Evolutionary conservation across 2,888 invertebrate species (phyloP).

Genomic region (Pristionchus japonicus): DNA sequence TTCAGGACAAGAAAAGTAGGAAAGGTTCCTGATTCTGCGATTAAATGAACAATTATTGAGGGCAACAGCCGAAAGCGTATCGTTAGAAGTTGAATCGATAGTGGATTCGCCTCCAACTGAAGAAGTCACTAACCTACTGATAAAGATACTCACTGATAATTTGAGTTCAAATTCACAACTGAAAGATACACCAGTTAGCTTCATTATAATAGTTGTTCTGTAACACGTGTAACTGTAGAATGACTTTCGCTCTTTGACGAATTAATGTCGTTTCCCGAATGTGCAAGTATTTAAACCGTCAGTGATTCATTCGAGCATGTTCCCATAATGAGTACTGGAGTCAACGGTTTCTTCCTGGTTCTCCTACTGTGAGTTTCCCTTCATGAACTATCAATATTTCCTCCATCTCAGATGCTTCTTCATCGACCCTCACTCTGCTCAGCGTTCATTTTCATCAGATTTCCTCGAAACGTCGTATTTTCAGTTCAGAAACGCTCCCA

Average conservation of each 20-base stretch:
- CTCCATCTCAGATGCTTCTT: neutral
- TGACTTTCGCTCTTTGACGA: neutral
- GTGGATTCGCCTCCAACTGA: neutral
- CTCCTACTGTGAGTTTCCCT: neutral
- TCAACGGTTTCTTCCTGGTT: neutral
- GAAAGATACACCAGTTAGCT: neutral
- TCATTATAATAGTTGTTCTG: neutral
- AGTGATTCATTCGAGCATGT: neutral
- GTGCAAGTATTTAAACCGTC: neutral
- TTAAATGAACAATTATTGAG: neutral
- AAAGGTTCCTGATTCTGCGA: neutral
- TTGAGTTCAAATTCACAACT: neutral
- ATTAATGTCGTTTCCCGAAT: neutral
- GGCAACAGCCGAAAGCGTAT: neutral
- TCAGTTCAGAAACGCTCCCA: neutral
- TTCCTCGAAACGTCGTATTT: neutral
- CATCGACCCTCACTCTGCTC: neutral
- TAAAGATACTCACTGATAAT: neutral
- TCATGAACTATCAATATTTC: neutral
- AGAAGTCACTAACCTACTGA: neutral
- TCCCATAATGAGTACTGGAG: neutral
- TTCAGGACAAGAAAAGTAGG: slow-evolving; percentile 9
- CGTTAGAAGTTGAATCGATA: neutral
- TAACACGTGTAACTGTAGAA: neutral
- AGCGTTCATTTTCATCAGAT: neutral